Evolutionary conservation across 2,797 vertebrate genomes (phyloP), one percentile per base, ranked within the genome.

Genomic region (Spinibarbus caldwelli): DNA sequence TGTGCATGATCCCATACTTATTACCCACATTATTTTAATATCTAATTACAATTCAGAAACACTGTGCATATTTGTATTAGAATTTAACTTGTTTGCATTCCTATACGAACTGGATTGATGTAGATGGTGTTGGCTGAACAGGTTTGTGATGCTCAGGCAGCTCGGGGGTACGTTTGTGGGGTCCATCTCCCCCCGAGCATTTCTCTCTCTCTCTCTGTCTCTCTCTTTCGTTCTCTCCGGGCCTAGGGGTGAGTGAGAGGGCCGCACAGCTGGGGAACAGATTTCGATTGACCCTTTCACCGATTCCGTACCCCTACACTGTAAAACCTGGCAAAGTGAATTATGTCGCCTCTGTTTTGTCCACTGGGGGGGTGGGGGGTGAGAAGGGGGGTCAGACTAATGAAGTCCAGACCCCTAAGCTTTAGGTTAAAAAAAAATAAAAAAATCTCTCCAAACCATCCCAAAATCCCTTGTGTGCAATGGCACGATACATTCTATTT

Each of bases 311-410:
- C 88, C 73, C 87, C 86, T 82, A 88, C 89, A 89, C 89, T 87
- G 88, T 90, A 88, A 87, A 89, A 90, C 90, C 88, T 87, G 87
- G 90, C 85, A 85, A 88, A 92, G 89, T 93, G 91, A 93, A 90
- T 89, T 89, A 93, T 93, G 88, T 90, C 83, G 82, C 81, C 86
- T 86, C 89, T 47, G 82, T 87, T 88, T 85, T 66, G 75, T 88
- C 75, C 80, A 64, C 67, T 77, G 62, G 75, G 83, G 57, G 66
- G 47, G 59, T 3, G 10, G 4, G 4, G 1, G 23, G 23, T 1
- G 14, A 19, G 29, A 8, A 41, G 75, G 47, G 64, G 82, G 49
- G 78, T 80, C 41, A 67, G 77, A 73, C 82, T 90, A 90, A 90
- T 86, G 85, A 88, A 90, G 89, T 87, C 88, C 89, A 91, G 90